Conservation (phyloP, 1,140 invertebrate species). For the Euwallacea fornicatus region DNA sequence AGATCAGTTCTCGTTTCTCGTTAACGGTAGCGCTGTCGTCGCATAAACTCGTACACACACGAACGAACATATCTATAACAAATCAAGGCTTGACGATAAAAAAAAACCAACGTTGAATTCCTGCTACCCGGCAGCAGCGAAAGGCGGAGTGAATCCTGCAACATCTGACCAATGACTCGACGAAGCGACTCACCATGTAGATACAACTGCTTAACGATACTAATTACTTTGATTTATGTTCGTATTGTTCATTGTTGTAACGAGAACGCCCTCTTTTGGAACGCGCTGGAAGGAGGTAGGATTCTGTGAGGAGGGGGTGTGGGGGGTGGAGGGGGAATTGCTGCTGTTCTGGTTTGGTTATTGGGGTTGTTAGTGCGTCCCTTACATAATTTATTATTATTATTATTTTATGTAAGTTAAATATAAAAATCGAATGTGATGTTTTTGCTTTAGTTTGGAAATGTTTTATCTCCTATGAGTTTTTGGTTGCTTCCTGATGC, state of each 20-base stretch:
- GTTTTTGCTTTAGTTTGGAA: too few relatives aligned
- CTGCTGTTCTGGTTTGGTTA: too few relatives aligned
- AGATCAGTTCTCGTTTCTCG: too few relatives aligned
- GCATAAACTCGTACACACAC: not conserved
- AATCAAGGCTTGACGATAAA: constrained; percentile 31
- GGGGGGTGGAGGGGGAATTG: not conserved
- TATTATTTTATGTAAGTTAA: too few relatives aligned
- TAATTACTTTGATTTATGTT: constrained; percentile 70
- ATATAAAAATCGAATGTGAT: too few relatives aligned
- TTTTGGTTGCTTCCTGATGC: too few relatives aligned
- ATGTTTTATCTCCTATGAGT: too few relatives aligned
- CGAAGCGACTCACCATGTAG: constrained; percentile 51
- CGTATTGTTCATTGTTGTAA: constrained; percentile 57
- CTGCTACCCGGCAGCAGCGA: constrained; percentile 44
- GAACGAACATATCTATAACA: constrained; percentile 34
- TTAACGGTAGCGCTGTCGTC: too few relatives aligned
- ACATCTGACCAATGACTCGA: constrained; percentile 51
- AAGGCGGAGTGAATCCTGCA: constrained; percentile 51
- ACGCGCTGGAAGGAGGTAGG: constrained; percentile 14
- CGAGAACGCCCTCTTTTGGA: constrained; percentile 49
- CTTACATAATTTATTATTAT: too few relatives aligned
- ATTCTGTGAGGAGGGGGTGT: not conserved
- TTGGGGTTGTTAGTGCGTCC: too few relatives aligned
- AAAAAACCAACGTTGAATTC: constrained; percentile 40
- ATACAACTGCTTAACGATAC: constrained; percentile 59